Evolutionary conservation across 2,888 invertebrate species (phyloP).

Genomic region (Drosophila monieri): DNA sequence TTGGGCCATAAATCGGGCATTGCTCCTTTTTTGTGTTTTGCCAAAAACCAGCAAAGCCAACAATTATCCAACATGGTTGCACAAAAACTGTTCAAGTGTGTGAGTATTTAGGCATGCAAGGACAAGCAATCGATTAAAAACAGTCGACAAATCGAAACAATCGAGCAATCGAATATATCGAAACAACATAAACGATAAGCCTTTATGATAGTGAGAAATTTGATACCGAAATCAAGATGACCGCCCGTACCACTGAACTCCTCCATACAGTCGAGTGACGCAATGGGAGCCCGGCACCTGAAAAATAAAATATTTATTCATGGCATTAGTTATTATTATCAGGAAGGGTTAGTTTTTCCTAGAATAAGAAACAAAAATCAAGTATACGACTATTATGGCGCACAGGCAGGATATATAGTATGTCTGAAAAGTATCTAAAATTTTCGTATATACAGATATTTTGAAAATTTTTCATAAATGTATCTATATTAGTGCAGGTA

Average conservation of each 20-base stretch:
- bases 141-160: constrained; percentile 9
- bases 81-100: constrained; percentile 1
- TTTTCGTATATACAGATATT: too few species aligned
- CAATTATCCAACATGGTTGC: constrained; percentile 16
- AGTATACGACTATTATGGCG: too few species aligned
- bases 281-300: constrained; percentile 96
- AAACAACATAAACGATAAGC: constrained; percentile 65
- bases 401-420: too few species aligned
- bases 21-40: background rate
- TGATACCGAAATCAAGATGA: constrained; percentile 85
- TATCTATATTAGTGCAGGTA: too few species aligned
- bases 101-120: constrained; percentile 15
- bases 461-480: too few species aligned
- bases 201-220: constrained; percentile 79
- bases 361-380: too few species aligned
- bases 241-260: constrained; percentile 91
- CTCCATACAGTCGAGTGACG: constrained; percentile 97
- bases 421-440: too few species aligned
- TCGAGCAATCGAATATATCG: constrained; percentile 17
- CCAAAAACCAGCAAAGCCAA: constrained; percentile 24
- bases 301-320: constrained; percentile 36
- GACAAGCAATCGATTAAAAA: constrained; percentile 26
- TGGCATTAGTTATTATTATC: too few species aligned
- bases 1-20: constrained; percentile 11
- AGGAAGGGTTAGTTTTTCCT: too few species aligned